Evolutionary conservation across 2,113 vertebrate species (phyloP).

Genomic region (Ciconia boyciana): DNA sequence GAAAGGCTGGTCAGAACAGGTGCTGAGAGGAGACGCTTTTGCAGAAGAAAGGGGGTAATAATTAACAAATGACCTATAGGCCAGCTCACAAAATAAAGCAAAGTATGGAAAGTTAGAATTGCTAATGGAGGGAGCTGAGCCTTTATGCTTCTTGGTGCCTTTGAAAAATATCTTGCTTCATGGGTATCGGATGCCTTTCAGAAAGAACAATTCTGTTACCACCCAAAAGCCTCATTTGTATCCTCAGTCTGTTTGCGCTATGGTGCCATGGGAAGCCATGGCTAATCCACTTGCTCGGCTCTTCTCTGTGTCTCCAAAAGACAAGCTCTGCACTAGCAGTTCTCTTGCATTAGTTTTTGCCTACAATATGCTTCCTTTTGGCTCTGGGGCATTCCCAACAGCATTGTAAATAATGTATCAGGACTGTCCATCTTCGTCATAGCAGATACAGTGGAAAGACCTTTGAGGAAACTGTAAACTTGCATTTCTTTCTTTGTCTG

Average conservation of each 20-base stretch:
- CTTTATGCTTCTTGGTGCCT: not conserved
- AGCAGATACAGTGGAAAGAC: not conserved
- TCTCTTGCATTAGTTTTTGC: not conserved
- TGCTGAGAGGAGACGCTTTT: not conserved
- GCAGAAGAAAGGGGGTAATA: not conserved
- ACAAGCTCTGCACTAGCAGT: not conserved
- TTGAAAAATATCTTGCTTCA: not conserved
- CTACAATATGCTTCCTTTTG: not conserved
- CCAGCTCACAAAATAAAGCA: not conserved
- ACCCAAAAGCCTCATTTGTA: not conserved
- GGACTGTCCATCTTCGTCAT: not conserved
- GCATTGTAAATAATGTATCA: not conserved
- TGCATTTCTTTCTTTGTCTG: not conserved
- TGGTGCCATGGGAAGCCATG: not conserved
- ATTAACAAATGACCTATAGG: not conserved
- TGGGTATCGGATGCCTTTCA: not conserved
- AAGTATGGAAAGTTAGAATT: not conserved
- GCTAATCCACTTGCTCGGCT: fast-evolving
- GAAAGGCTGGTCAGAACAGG: not conserved
- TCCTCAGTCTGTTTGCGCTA: not conserved
- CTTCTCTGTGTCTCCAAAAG: not conserved
- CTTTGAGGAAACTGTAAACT: not conserved
- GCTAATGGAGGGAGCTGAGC: not conserved
- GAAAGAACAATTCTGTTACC: not conserved
- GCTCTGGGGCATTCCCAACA: not conserved